Percentiles rank a stretch among this genome's conserved stretches.
These are phyloP conservation scores for Turdus rufiventris DNA, from an alignment of 2,113 vertebrate genomes.

Conservation along the genomic window DNA sequence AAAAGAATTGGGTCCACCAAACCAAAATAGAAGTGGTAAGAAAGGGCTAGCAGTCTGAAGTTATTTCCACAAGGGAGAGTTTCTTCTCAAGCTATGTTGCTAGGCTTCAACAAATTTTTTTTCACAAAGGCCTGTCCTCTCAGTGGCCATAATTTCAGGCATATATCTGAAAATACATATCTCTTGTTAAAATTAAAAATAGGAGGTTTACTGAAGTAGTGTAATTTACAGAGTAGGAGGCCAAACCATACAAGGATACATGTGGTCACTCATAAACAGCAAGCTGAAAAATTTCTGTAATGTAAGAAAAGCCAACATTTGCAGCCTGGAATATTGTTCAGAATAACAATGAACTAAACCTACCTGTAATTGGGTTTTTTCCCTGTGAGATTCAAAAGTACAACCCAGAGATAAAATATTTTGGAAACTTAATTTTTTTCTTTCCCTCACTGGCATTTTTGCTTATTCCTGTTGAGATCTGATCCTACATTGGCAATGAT, in stretches of 20 bases:
- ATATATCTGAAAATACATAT: neutral
- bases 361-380: neutral
- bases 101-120: neutral
- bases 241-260: neutral
- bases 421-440: neutral
- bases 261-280: neutral
- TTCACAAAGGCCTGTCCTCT: neutral
- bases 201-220: neutral
- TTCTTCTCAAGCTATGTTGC: neutral
- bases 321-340: neutral
- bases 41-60: neutral
- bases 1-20: neutral
- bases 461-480: neutral
- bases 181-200: neutral
- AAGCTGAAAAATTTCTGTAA: neutral
- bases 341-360: neutral
- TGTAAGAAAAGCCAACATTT: neutral
- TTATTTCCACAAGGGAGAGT: neutral
- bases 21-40: neutral
- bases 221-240: neutral
- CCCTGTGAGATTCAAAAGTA: neutral
- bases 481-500: neutral
- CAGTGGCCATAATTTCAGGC: neutral
- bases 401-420: neutral
- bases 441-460: neutral